Percentiles rank a stretch among this genome's conserved stretches.
phyloP scores from a whole-genome alignment of 2,113 vertebrate genomes.

The Chamaetylas fuelleborni region DNA sequence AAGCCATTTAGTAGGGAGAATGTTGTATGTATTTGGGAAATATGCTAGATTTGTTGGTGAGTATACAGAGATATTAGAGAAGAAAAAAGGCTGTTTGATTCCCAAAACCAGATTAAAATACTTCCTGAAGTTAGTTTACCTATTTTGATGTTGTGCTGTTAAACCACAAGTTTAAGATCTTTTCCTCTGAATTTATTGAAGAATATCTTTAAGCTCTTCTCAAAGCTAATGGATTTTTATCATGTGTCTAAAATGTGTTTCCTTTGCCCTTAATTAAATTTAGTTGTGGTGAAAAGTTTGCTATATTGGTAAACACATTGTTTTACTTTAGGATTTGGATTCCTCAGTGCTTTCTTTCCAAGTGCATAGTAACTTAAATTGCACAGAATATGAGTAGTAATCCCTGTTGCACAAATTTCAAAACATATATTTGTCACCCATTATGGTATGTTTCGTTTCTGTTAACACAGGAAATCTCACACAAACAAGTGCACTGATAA shows the following conservation, averaged over 20 bases:
- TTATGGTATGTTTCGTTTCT: conserved; percentile 66
- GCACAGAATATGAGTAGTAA: conserved; percentile 38
- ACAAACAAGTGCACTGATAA: conserved; percentile 69
- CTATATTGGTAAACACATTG: not conserved
- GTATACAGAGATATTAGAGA: not conserved
- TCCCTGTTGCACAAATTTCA: conserved; percentile 18
- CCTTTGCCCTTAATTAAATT: not conserved
- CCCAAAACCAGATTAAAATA: not conserved
- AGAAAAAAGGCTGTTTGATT: not conserved
- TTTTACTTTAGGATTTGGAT: not conserved
- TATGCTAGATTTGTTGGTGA: not conserved
- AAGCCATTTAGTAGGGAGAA: not conserved
- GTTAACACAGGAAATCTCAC: conserved; percentile 70
- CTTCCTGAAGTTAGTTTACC: not conserved
- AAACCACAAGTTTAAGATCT: not conserved
- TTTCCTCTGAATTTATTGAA: not conserved
- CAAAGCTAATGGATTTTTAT: not conserved
- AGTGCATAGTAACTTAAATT: not conserved
- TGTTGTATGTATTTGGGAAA: not conserved
- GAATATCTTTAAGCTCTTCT: not conserved
- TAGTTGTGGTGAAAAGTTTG: not conserved
- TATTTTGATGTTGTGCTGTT: not conserved
- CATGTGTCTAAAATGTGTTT: not conserved
- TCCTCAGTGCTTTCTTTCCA: not conserved
- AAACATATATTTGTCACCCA: conserved; percentile 55